Evolutionary conservation across 1,140 invertebrate genomes (phyloP).

Genomic region (Drosophila kanapiae): DNA sequence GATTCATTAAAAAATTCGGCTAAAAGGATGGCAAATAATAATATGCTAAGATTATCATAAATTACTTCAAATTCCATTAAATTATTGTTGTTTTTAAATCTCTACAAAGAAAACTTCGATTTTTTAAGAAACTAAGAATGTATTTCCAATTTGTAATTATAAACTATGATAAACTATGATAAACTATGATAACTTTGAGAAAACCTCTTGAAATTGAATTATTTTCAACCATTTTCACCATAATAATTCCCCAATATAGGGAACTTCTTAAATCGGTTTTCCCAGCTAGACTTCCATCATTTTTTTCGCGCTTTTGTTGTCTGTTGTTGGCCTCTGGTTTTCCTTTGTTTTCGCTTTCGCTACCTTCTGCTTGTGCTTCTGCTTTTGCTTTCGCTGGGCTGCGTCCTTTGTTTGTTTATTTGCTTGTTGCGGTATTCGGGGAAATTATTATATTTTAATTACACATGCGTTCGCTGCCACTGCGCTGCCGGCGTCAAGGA

Average conservation of each 20-base stretch:
- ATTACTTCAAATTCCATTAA: too few relatives aligned
- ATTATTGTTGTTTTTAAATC: too few relatives aligned
- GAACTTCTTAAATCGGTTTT: background rate
- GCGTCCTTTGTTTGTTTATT: slow-evolving; percentile 54
- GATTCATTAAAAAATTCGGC: background rate
- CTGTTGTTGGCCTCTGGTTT: slow-evolving; percentile 20
- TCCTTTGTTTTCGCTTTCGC: slow-evolving; percentile 45
- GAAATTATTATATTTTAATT: slow-evolving; percentile 84
- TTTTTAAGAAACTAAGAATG: too few relatives aligned
- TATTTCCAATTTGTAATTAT: too few relatives aligned
- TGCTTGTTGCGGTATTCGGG: slow-evolving; percentile 53
- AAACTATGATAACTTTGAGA: too few relatives aligned
- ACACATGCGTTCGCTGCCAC: slow-evolving; percentile 67
- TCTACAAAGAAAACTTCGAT: too few relatives aligned
- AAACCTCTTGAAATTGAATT: too few relatives aligned
- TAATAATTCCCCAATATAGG: background rate
- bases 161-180: too few relatives aligned
- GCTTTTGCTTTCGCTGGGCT: slow-evolving; percentile 29
- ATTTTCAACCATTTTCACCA: rapidly evolving
- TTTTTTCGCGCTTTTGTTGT: slow-evolving; percentile 16
- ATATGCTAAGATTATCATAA: too few relatives aligned
- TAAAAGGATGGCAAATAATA: background rate
- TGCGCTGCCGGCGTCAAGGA: slow-evolving; percentile 29
- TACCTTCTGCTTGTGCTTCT: slow-evolving; percentile 22
- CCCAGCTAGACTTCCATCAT: background rate